Percentiles rank a stretch among this genome's conserved stretches.
These are phyloP conservation scores for Chionomys nivalis DNA, from an alignment of 2,113 vertebrate genomes.

Conservation along the genomic window DNA sequence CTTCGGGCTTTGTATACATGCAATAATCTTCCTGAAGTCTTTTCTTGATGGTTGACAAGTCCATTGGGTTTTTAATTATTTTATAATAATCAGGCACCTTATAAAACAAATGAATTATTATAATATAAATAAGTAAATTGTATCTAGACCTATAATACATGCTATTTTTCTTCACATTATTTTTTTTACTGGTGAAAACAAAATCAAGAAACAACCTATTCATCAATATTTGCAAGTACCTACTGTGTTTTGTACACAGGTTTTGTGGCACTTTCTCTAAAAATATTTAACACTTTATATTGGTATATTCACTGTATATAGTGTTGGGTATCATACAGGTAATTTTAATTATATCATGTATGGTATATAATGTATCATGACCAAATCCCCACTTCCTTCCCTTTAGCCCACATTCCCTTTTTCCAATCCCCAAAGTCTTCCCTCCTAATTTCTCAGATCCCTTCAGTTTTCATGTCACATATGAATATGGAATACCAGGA, in stretches of 20 bases:
- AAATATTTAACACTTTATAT: background rate
- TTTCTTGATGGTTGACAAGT: constrained; percentile 90
- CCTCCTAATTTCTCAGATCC: background rate
- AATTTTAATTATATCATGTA: background rate
- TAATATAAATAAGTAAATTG: constrained; percentile 55
- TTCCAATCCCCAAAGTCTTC: background rate
- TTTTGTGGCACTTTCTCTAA: background rate
- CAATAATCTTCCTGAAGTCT: constrained; percentile 85
- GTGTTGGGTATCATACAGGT: background rate
- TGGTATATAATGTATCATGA: background rate
- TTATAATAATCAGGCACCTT: constrained; percentile 91
- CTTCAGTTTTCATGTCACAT: background rate
- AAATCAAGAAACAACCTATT: background rate
- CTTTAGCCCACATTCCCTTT: background rate
- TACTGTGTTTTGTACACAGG: background rate
- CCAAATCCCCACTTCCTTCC: background rate
- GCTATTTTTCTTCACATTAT: background rate
- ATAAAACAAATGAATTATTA: constrained; percentile 67
- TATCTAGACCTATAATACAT: background rate
- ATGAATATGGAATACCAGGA: background rate
- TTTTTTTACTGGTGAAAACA: background rate
- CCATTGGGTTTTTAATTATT: constrained; percentile 91
- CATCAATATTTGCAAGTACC: background rate
- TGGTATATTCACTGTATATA: background rate
- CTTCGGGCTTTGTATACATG: constrained; percentile 86